These are phyloP conservation scores for Aphidoletes aphidimyza DNA, from an alignment of 2,888 invertebrate species.

Conservation along the genomic window DNA sequence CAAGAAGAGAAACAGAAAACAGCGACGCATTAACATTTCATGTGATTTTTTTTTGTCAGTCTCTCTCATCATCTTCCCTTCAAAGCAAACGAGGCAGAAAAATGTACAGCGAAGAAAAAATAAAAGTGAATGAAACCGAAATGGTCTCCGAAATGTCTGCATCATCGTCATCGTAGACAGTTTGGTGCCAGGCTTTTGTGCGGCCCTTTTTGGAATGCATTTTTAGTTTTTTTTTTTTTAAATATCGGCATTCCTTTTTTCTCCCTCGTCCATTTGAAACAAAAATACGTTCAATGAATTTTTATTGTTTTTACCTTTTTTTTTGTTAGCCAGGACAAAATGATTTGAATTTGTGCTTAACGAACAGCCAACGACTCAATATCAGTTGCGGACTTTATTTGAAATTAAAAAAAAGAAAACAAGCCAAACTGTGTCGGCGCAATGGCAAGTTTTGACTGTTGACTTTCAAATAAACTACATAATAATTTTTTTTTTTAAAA, in stretches of 20 bases:
- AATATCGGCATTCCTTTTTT: neutral
- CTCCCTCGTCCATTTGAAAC: neutral
- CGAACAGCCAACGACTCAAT: neutral
- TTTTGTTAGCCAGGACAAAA: neutral
- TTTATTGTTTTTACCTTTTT: neutral
- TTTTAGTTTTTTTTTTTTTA: no score
- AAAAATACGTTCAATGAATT: neutral
- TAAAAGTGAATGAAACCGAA: constrained; percentile 12
- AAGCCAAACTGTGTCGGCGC: no score
- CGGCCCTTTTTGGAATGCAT: neutral
- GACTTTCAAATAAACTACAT: no score
- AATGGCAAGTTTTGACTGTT: neutral
- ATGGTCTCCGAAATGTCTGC: constrained; percentile 24
- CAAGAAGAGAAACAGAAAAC: neutral
- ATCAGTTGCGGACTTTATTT: no score
- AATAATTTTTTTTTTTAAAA: neutral
- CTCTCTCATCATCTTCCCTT: neutral
- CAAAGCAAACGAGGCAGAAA: neutral
- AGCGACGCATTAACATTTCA: neutral
- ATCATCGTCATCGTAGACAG: neutral
- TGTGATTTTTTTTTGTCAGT: neutral
- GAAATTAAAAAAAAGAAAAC: no score
- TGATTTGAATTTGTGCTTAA: neutral
- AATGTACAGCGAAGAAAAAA: neutral
- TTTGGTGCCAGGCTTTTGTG: constrained; percentile 13